Conservation (phyloP, 2,113 vertebrate genomes). For the Albula glossodonta region DNA sequence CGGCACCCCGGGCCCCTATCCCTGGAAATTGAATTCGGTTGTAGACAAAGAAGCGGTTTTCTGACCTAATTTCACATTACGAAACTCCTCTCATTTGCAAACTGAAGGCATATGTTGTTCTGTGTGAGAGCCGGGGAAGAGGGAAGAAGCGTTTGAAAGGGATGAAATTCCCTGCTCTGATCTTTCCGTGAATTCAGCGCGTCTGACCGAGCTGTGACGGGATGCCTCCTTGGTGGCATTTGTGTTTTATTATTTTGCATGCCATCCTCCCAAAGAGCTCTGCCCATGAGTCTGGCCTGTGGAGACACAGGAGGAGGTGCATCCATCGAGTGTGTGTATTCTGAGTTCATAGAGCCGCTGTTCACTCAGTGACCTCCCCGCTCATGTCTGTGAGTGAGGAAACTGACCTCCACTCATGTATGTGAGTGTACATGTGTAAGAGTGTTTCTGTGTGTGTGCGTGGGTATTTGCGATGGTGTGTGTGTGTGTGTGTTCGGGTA, state of each 20-base stretch:
- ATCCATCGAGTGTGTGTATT: constrained; percentile 22
- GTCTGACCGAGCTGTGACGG: constrained; percentile 43
- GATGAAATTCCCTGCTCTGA: constrained; percentile 22
- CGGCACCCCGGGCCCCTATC: constrained; percentile 33
- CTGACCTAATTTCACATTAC: constrained; percentile 59
- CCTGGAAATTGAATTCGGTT: constrained; percentile 52
- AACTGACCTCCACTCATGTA: too few relatives aligned
- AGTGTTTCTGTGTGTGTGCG: too few relatives aligned
- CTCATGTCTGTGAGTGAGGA: too few relatives aligned
- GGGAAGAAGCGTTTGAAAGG: neutral
- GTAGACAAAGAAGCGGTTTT: constrained; percentile 49
- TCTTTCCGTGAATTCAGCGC: constrained; percentile 35
- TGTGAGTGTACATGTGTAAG: too few relatives aligned
- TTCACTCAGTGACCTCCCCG: neutral
- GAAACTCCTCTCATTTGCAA: constrained; percentile 51
- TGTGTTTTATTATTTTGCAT: constrained; percentile 32
- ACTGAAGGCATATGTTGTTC: constrained; percentile 58
- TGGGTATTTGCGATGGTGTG: too few relatives aligned
- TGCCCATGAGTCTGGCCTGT: constrained; percentile 34
- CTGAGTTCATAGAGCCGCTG: too few relatives aligned
- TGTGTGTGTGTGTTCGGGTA: too few relatives aligned
- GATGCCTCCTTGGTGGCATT: constrained; percentile 46
- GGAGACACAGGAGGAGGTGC: constrained; percentile 42
- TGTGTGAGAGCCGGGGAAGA: constrained; percentile 39
- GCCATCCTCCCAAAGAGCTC: neutral